Evolutionary conservation across 2,888 invertebrate genomes (phyloP).

Genomic region (Caenorhabditis wallacei): DNA sequence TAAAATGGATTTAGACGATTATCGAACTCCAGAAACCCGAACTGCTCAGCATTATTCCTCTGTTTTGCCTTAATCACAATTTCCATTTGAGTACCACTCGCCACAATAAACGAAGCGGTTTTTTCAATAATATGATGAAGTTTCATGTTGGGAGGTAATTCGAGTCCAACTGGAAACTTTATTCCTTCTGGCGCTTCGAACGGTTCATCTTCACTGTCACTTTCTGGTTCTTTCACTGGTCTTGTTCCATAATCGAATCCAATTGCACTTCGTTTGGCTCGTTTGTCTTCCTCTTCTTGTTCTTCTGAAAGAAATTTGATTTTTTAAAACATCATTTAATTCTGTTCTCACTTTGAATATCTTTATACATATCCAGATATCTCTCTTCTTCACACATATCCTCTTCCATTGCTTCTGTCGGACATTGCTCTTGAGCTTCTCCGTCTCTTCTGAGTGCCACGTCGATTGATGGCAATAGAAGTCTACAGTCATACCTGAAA

Average conservation of each 20-base stretch:
- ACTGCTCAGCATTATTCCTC: conserved; percentile 86
- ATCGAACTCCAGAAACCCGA: conserved; percentile 93
- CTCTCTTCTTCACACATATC: conserved; percentile 96
- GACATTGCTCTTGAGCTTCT: conserved; percentile 85
- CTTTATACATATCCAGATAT: conserved; percentile 91
- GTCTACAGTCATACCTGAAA: conserved; percentile 82
- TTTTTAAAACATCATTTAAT: no score
- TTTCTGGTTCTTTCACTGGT: conserved; percentile 29
- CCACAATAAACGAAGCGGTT: conserved; percentile 86
- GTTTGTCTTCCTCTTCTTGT: conserved; percentile 52
- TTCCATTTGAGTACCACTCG: conserved; percentile 94
- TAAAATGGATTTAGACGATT: conserved; percentile 93
- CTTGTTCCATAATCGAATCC: conserved; percentile 60
- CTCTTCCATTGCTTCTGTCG: conserved; percentile 88
- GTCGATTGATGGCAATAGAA: conserved; percentile 73
- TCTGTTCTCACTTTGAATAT: conserved; percentile 87
- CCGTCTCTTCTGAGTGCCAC: conserved; percentile 86
- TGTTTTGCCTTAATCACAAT: conserved; percentile 98
- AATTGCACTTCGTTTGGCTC: conserved; percentile 20
- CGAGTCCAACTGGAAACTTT: conserved; percentile 89
- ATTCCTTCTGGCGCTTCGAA: conserved; percentile 89
- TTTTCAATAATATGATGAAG: conserved; percentile 91
- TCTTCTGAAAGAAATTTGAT: conserved; percentile 47
- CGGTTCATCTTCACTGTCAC: conserved; percentile 85
- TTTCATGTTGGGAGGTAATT: conserved; percentile 79